Base-by-base conservation (phyloP, 2,888 invertebrate genomes). In the Lithophane ornitopus region DNA sequence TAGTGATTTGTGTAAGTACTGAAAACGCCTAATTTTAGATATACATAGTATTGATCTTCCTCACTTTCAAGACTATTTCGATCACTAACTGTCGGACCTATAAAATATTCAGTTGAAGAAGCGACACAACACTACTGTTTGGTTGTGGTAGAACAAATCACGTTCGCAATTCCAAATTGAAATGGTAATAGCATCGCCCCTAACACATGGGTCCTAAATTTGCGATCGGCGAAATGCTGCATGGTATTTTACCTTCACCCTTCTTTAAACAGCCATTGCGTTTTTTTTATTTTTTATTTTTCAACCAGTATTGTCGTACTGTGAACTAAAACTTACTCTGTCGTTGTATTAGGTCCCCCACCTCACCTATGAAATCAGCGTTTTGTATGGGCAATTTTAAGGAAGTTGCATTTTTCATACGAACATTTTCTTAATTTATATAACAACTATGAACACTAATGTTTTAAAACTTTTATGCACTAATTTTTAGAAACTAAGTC, bases 121-220 rank as follows among this genome's bases (percentile, higher is more conserved):
- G 28, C 46, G 14, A 68, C 16, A 56, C 12, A 67, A 49, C 22
- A 39, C 22, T 41, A 56, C 39, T n/a, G 26, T 49, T 66, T n/a
- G 58, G 54, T 41, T 63, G n/a, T 39, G 44, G 19, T 11, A 58
- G 39, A 67, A 44, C 56, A 74, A 59, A 80, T 81, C 44, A 41
- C 16, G n/a, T 81, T 44, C 26, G 44, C 41, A 49, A 80, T 75
- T 56, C 54, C 34, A 84, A 80, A 81, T 80, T 80, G 70, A 81
- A 84, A 81, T 70, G 66, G 62, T 70, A 61, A 81, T 80, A 12
- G 54, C 34, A 28, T 84, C 44, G 54, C 46, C 46, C 49, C 26
- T 49, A 58, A 19, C 69, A 80, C 75, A 80, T 84, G 74, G n/a
- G 66, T 58, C 59, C 54, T 84, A 79, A 72, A 58, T 65, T 44